Base-by-base conservation (phyloP, 2,888 invertebrate genomes). In the Drosophila tanythrix region DNA sequence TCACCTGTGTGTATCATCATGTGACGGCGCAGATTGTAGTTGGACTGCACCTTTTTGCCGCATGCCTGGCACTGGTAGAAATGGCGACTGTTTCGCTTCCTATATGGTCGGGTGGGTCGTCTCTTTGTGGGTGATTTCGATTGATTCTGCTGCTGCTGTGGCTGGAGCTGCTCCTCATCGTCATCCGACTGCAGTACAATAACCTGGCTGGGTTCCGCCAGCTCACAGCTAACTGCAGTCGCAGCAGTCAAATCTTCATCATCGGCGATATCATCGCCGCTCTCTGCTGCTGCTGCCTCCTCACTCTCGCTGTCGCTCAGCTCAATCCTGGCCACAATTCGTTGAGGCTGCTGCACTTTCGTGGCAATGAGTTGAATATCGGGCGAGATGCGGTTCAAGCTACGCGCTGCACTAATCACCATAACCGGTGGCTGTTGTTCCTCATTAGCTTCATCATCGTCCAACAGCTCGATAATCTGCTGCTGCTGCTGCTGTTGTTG, bases 1-100 rank as follows among this genome's bases (percentile, higher is more conserved):
- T 76, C 55, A 93, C 93, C 93, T 73, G 93, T 93, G 67, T 93
- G 93, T 71, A 93, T 93, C 93, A 93, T 93, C 93, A 93, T 93
- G 74, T 93, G 93, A 2, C 93, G 88, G 5, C 93, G 87, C 46
- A 93, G 81, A 79, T 93, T 93, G 68, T 93, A 93, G 62, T 91
- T 93, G 33, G 92, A 92, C 60, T 92, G 92, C 36, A 93, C 92
- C 64, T 91, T 92, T 61, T 92, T 92, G 35, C 92, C 91, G 59
- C 93, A 93, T n/a, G 92, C 84, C 74, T 90, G 90, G 76, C 93
- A 93, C 70, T 92, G 92, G 64, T 91, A 93, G 38, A 86, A 87
- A 31, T 91, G 90, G 5, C 93, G 91, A n/a, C 92, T 91, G 52
- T 73, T 87, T 25, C 88, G 86, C n/a, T 87, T 88, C 2, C 91